Conservation (phyloP, 2,797 vertebrate genomes). For the Phalanger gymnotis region DNA sequence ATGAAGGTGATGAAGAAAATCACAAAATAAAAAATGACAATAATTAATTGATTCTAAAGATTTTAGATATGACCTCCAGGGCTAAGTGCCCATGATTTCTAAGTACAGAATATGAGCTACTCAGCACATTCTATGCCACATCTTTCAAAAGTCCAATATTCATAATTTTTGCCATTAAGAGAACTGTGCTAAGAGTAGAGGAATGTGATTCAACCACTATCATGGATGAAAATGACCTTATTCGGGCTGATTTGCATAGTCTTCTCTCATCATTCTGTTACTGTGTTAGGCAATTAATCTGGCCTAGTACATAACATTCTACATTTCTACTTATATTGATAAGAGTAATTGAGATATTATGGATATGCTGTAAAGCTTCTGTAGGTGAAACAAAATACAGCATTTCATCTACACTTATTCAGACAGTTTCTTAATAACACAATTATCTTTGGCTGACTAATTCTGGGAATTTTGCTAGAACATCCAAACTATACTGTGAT, state of each 20-base stretch:
- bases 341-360: conserved; percentile 62
- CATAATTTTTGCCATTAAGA: conserved; percentile 32
- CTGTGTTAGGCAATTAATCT: conserved; percentile 67
- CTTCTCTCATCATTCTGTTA: conserved; percentile 47
- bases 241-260: conserved; percentile 56
- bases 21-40: no score
- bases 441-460: conserved; percentile 70
- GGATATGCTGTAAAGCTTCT: conserved; percentile 58
- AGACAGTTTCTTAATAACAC: conserved; percentile 69
- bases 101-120: background rate
- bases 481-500: conserved; percentile 25
- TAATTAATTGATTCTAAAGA: background rate
- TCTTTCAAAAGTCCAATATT: conserved; percentile 14
- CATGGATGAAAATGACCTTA: conserved; percentile 73
- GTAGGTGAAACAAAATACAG: conserved; percentile 55
- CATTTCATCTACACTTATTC: conserved; percentile 59
- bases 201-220: conserved; percentile 54
- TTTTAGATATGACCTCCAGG: background rate
- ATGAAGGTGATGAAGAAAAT: no score
- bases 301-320: conserved; percentile 44
- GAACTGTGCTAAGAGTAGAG: conserved; percentile 11
- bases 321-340: conserved; percentile 53
- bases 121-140: background rate
- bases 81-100: background rate
- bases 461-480: conserved; percentile 55